phyloP scores from a whole-genome alignment of 2,797 vertebrate species.

The Rhincodon typus region DNA sequence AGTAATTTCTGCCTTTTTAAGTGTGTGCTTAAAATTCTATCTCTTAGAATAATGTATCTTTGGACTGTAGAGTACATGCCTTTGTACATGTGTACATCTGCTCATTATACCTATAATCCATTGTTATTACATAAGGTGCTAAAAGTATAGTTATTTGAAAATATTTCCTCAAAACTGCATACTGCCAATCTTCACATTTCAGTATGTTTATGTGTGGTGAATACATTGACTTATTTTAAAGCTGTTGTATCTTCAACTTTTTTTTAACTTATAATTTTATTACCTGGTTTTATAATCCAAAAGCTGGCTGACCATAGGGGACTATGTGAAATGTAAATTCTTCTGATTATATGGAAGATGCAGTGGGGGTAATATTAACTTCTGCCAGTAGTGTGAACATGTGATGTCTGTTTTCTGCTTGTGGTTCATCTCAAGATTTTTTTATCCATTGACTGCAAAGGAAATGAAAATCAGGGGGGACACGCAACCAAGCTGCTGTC shows the following conservation, averaged over 20 bases:
- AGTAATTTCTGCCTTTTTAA: constrained; percentile 55
- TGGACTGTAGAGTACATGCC: constrained; percentile 68
- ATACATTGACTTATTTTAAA: constrained; percentile 33
- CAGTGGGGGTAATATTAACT: neutral
- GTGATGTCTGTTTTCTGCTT: neutral
- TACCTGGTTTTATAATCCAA: neutral
- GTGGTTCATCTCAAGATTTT: neutral
- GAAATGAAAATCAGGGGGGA: neutral
- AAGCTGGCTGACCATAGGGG: constrained; percentile 27
- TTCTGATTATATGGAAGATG: constrained; percentile 16
- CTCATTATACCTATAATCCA: constrained; percentile 70
- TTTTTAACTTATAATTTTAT: constrained; percentile 33
- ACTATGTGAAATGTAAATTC: constrained; percentile 11
- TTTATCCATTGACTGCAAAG: neutral
- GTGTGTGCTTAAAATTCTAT: constrained; percentile 79
- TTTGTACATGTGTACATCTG: constrained; percentile 98
- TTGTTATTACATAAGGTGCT: constrained; percentile 86
- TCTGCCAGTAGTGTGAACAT: neutral
- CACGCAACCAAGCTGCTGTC: no score
- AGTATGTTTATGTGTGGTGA: constrained; percentile 25
- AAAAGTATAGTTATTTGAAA: constrained; percentile 44
- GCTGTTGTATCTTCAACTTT: constrained; percentile 23
- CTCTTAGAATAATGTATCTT: constrained; percentile 76
- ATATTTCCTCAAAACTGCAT: constrained; percentile 13
- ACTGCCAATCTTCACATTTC: constrained; percentile 32